These are phyloP conservation scores for Zaprionus gabonicus DNA, from an alignment of 1,140 invertebrate genomes.

Conservation along the genomic window DNA sequence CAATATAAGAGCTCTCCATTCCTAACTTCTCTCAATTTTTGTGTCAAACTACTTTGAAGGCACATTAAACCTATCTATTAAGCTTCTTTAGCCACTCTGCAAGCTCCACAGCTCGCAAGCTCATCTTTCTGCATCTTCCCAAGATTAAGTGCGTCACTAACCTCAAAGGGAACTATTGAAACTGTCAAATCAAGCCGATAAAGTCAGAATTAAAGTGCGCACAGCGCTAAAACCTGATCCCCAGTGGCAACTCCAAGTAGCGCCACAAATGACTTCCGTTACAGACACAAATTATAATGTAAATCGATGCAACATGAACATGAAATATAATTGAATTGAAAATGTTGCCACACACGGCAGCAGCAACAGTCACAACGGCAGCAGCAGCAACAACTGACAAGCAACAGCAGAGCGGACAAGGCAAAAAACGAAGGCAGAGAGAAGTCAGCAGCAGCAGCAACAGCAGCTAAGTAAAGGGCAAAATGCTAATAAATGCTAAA, in stretches of 20 bases:
- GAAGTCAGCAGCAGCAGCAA: neutral
- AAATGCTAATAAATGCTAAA: slow-evolving; percentile 79
- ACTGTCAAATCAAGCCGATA: slow-evolving; percentile 7
- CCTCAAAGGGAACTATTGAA: neutral
- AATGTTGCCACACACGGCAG: slow-evolving; percentile 77
- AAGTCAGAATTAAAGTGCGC: slow-evolving; percentile 7
- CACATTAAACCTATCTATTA: neutral
- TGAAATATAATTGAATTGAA: slow-evolving; percentile 83
- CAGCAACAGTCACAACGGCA: slow-evolving; percentile 38
- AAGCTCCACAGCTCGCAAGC: neutral
- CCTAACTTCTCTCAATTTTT: neutral
- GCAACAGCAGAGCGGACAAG: slow-evolving; percentile 48
- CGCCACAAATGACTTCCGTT: slow-evolving; percentile 77
- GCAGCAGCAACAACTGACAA: slow-evolving; percentile 52
- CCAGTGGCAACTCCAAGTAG: slow-evolving; percentile 1
- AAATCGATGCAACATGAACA: slow-evolving; percentile 82
- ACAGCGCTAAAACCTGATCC: slow-evolving; percentile 3
- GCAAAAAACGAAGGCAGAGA: neutral
- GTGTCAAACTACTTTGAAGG: neutral
- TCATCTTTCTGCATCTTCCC: neutral
- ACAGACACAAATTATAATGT: slow-evolving; percentile 81
- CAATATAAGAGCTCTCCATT: neutral
- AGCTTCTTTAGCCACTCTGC: neutral
- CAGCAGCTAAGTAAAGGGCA: slow-evolving; percentile 62
- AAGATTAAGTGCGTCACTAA: neutral